These are phyloP conservation scores for Rhopalosiphum padi DNA, from an alignment of 1,140 invertebrate species.

Conservation along the genomic window DNA sequence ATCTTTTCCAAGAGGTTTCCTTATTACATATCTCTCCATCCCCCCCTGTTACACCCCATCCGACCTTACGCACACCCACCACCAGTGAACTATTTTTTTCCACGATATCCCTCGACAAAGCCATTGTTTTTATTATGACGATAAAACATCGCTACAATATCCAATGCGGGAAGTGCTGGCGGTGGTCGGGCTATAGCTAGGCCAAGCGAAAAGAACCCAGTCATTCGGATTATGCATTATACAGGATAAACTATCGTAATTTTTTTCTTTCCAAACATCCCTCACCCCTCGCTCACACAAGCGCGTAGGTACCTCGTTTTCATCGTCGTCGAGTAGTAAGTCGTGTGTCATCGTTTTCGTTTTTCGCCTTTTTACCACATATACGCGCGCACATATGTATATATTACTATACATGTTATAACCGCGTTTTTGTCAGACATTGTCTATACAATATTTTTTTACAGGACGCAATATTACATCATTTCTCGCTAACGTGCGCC, in stretches of 20 bases:
- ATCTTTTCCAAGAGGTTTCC: conserved; percentile 45
- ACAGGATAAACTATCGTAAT: conserved; percentile 35
- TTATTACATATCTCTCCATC: conserved; percentile 34
- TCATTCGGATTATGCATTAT: conserved; percentile 43
- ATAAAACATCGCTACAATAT: conserved; percentile 42
- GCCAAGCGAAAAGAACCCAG: conserved; percentile 30
- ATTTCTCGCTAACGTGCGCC: not conserved
- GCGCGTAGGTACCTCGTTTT: not conserved
- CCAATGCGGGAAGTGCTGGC: not conserved
- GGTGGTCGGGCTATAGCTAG: not conserved
- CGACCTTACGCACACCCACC: not conserved
- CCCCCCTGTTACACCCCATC: not conserved
- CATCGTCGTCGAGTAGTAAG: conserved; percentile 7
- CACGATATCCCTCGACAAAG: not conserved
- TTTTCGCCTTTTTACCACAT: conserved; percentile 5
- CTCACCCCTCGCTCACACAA: too few species aligned
- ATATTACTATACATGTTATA: not conserved
- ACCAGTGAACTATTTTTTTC: not conserved
- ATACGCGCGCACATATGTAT: not conserved
- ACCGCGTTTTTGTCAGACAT: not conserved
- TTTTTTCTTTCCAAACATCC: not conserved
- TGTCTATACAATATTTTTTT: conserved; percentile 2
- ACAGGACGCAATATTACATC: not conserved
- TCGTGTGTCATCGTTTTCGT: conserved; percentile 4
- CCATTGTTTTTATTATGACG: conserved; percentile 50